A percentile compares a stretch with the other conserved stretches of the same genome.
Evolutionary conservation across 2,113 vertebrate genomes (phyloP).

Genomic region (Pampusana beccarii): DNA sequence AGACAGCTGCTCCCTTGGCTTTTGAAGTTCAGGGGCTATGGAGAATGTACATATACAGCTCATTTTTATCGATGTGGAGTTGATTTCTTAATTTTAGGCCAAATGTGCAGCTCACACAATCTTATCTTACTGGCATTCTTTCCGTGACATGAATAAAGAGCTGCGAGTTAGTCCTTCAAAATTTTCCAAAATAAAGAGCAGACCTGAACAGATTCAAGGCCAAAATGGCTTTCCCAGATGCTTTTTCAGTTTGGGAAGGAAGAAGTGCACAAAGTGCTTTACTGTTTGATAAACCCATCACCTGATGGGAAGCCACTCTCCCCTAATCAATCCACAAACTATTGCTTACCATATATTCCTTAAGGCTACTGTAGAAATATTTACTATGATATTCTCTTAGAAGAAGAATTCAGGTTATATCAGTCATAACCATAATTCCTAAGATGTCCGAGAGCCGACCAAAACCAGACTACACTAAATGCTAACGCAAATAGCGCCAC

Average conservation of each 20-base stretch:
- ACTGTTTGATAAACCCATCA: conserved; percentile 11
- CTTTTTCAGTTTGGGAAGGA: neutral
- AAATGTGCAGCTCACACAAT: neutral
- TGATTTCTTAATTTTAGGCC: neutral
- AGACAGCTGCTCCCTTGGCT: conserved; percentile 43
- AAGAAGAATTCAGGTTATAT: neutral
- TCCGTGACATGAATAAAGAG: neutral
- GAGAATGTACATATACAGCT: conserved; percentile 11
- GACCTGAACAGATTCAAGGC: neutral
- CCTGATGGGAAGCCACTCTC: neutral
- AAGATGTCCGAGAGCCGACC: neutral
- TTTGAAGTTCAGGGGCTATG: conserved; percentile 50
- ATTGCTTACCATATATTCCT: neutral
- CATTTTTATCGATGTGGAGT: conserved; percentile 27
- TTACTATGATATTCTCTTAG: neutral
- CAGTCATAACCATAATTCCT: neutral
- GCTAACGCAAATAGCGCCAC: neutral
- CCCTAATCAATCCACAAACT: neutral
- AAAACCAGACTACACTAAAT: neutral
- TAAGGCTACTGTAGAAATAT: neutral
- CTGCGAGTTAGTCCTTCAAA: neutral
- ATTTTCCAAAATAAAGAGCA: conserved; percentile 14
- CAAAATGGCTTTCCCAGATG: neutral
- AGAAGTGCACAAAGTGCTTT: neutral
- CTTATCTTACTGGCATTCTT: neutral